Percentiles rank a stretch among this genome's conserved stretches.
Evolutionary conservation across 2,113 vertebrate species (phyloP).

Genomic region (Hydropotes inermis): DNA sequence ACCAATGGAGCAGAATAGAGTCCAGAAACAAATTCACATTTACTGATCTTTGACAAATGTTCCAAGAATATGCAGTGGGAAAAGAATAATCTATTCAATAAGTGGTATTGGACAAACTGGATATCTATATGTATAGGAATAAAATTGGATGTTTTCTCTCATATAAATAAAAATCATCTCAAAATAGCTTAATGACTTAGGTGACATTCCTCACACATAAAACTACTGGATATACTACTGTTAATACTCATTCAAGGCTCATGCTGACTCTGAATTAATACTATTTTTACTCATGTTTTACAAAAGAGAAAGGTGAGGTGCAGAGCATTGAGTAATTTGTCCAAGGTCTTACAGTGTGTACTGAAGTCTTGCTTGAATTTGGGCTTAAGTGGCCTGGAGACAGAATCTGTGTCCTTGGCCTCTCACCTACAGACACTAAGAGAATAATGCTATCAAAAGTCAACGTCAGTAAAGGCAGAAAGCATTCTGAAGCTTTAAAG

Average conservation of each 20-base stretch:
- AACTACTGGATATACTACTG: background rate
- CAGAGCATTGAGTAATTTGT: fast-evolving
- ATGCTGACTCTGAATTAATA: fast-evolving
- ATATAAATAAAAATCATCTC: background rate
- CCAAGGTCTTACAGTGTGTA: fast-evolving
- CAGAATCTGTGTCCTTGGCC: background rate
- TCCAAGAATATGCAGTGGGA: background rate
- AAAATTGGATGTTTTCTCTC: fast-evolving
- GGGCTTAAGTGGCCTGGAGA: background rate
- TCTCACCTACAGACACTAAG: background rate
- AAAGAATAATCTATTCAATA: background rate
- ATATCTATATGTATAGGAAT: background rate
- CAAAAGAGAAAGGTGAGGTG: background rate
- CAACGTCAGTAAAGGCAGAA: background rate
- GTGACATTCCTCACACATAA: background rate
- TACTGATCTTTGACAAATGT: background rate
- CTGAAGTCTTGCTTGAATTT: background rate
- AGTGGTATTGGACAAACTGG: background rate
- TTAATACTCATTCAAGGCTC: too few relatives aligned
- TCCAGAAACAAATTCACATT: background rate
- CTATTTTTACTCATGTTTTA: background rate
- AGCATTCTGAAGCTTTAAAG: background rate
- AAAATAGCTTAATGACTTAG: background rate
- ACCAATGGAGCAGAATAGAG: background rate
- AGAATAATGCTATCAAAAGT: background rate